Evolutionary conservation across 2,888 invertebrate species (phyloP).

Genomic region (Cinara cedri): DNA sequence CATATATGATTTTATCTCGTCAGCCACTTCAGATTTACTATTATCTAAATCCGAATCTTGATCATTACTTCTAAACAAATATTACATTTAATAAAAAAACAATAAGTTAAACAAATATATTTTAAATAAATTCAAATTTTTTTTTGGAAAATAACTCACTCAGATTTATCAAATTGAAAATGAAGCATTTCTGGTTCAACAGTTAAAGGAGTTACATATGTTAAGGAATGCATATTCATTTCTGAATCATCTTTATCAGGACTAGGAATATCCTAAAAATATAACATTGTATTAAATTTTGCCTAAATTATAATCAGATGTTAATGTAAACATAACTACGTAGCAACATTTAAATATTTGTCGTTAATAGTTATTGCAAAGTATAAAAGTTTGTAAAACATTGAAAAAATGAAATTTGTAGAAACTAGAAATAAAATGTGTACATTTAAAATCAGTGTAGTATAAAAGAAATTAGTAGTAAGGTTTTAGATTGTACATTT

Average conservation of each 20-base stretch:
- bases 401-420: no score
- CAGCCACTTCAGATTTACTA: conserved; percentile 33
- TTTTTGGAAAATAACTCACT: conserved; percentile 27
- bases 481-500: no score
- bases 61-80: conserved; percentile 42
- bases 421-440: no score
- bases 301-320: no score
- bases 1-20: conserved; percentile 32
- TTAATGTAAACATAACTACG: no score
- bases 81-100: not conserved
- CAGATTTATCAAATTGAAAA: conserved; percentile 45
- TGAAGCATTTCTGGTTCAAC: conserved; percentile 53
- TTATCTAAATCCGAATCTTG: conserved; percentile 50
- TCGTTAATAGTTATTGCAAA: no score
- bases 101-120: not conserved
- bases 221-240: conserved; percentile 37
- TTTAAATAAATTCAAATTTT: not conserved
- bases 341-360: no score
- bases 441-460: no score
- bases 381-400: no score
- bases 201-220: conserved; percentile 50
- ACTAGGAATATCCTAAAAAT: conserved; percentile 48
- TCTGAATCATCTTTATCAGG: conserved; percentile 42
- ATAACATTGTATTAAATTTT: not conserved
- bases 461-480: no score